Conservation (phyloP, 2,797 vertebrate species). For the Yasuhikotakia modesta region DNA sequence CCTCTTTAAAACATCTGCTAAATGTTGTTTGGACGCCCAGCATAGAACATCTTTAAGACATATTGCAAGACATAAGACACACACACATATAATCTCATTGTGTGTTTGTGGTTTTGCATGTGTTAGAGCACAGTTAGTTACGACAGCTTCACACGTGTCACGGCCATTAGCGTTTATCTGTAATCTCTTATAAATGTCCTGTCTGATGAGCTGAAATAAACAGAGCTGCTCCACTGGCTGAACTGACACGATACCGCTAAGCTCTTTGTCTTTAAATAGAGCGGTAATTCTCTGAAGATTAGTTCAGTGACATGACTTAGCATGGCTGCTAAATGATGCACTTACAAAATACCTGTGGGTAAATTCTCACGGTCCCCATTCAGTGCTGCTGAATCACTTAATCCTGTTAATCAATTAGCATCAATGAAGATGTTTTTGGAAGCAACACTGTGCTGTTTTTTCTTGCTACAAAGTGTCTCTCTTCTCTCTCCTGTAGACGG, state of each 20-base stretch:
- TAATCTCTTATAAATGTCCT: constrained; percentile 6
- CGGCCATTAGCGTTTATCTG: neutral
- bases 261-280: constrained; percentile 55
- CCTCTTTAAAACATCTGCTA: too few species aligned
- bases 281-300: constrained; percentile 49
- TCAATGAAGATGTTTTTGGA: neutral
- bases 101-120: neutral
- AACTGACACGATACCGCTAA: too few species aligned
- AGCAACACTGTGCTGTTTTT: neutral
- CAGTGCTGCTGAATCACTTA: too few species aligned
- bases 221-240: too few species aligned
- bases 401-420: constrained; percentile 6
- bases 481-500: neutral
- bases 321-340: constrained; percentile 14
- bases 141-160: constrained; percentile 2
- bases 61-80: too few species aligned
- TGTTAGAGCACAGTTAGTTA: neutral
- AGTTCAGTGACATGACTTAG: constrained; percentile 26
- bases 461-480: neutral
- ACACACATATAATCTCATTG: neutral
- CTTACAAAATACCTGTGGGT: neutral
- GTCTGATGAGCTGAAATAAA: constrained; percentile 26
- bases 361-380: constrained; percentile 32
- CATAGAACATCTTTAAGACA: too few species aligned
- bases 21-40: too few species aligned